Base-by-base conservation (phyloP, 92 coral and sea anemone genomes). In the Porites cylindrica region DNA sequence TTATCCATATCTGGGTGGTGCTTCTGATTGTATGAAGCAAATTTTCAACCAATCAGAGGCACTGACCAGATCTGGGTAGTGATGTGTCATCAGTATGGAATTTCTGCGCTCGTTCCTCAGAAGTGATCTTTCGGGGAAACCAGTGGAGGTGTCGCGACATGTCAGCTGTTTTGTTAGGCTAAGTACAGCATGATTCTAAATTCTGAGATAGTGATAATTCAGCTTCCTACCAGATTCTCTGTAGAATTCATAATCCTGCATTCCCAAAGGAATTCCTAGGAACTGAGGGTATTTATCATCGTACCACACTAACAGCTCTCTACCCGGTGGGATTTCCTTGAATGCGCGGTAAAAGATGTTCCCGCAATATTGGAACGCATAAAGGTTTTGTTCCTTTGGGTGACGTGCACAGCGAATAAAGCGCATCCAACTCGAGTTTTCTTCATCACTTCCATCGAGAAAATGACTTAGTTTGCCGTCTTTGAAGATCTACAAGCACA, bases 341-440 rank as follows among this genome's bases (percentile, higher is more conserved):
- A 95, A 94, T 3, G 98, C 99, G 17, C 98, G 94, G 89, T 97
- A 97, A 92, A 91, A 97, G 84, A 97, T 96, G 61, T 88, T 92
- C 18, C 96, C 98, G 29, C 94, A 90, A 79, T 92, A 97, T 84
- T 97, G 99, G 70, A 97, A 91, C 9, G 96, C 99, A 80, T 80
- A 96, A 56, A 97, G 87, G 89, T 97, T 97, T 83, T 97, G 99
- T 67, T 97, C 99, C 52, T 73, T 87, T 51, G 82, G 86, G 91
- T 93, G 95, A 20, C 99, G 96, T 17, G 99, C 98, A 62, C 99
- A 97, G 72, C 94, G 94, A 67, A 97, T 97, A 52, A 97, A 97
- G 19, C 99, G 79, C 99, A 97, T 97, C 99, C 99, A 97, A 18
- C 99, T 97, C 12, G 99, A 97, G 51, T 75, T 72, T 32, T 90